Evolutionary conservation across 92 coral and sea anemone species (phyloP).

Genomic region (Muricea muricata): DNA sequence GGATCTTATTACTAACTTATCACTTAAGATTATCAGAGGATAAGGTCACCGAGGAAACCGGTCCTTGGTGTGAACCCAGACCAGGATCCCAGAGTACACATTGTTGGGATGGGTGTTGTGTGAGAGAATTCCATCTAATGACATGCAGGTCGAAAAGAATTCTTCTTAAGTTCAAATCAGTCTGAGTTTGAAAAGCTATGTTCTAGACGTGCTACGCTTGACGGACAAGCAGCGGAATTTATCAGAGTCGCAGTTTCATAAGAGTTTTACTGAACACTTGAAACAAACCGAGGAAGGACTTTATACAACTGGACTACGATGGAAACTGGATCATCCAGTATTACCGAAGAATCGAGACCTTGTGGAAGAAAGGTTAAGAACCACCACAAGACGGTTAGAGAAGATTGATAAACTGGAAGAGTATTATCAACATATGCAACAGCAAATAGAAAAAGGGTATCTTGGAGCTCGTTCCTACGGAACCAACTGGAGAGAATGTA

Average conservation of each 20-base stretch:
- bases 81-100: constrained; percentile 71
- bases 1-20: no score
- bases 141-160: constrained; percentile 58
- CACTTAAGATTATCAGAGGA: no score
- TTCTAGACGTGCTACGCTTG: constrained; percentile 75
- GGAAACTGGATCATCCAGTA: constrained; percentile 68
- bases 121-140: constrained; percentile 14
- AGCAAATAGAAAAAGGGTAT: constrained; percentile 9
- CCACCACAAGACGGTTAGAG: constrained; percentile 42
- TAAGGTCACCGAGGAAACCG: constrained; percentile 57
- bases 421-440: background rate
- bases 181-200: constrained; percentile 68
- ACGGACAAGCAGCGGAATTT: constrained; percentile 40
- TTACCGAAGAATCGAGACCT: constrained; percentile 64
- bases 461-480: no score
- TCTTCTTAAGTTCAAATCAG: constrained; percentile 48
- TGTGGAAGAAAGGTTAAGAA: constrained; percentile 52
- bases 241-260: constrained; percentile 25
- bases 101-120: constrained; percentile 63
- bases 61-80: constrained; percentile 64
- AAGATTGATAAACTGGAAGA: background rate
- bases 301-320: constrained; percentile 68
- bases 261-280: constrained; percentile 58
- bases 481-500: background rate
- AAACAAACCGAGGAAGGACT: constrained; percentile 51